A percentile compares a stretch with the other conserved stretches of the same genome.
These are phyloP conservation scores for Potamarius usumacintae DNA, from an alignment of 2,113 vertebrate genomes.

Conservation along the genomic window DNA sequence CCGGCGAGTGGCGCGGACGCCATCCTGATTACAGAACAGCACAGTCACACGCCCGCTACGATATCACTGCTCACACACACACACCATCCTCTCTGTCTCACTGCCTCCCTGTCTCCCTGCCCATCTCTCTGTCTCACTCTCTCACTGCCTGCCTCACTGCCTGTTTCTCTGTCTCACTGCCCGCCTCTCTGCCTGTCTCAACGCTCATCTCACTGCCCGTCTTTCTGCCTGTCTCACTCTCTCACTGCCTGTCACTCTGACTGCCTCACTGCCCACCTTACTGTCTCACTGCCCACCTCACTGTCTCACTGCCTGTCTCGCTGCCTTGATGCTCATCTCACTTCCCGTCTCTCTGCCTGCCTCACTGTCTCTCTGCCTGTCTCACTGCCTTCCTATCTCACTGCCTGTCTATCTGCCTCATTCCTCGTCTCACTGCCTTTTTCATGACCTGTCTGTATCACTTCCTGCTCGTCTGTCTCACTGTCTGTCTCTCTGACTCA, in stretches of 20 bases:
- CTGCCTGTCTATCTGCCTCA: background rate
- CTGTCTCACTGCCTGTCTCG: background rate
- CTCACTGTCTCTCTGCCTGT: background rate
- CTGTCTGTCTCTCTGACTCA: background rate
- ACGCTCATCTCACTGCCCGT: background rate
- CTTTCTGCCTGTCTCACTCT: background rate
- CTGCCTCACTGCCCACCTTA: background rate
- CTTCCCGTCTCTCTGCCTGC: background rate
- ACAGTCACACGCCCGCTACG: background rate
- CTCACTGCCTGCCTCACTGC: background rate
- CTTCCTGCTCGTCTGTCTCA: background rate
- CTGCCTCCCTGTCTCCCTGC: background rate
- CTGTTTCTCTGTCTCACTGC: background rate
- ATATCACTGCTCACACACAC: background rate
- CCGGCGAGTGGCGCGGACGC: background rate
- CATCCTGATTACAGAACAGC: slow-evolving; percentile 13
- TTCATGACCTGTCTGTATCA: background rate
- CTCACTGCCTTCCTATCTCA: background rate
- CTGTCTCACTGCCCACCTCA: background rate
- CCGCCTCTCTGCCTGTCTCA: background rate
- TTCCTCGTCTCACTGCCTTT: background rate
- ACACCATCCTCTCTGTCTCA: background rate
- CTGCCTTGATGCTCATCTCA: background rate
- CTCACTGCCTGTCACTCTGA: background rate
- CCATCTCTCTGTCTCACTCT: background rate